These are phyloP conservation scores for Helicoverpa zea DNA, from an alignment of 1,140 invertebrate species.

Conservation along the genomic window DNA sequence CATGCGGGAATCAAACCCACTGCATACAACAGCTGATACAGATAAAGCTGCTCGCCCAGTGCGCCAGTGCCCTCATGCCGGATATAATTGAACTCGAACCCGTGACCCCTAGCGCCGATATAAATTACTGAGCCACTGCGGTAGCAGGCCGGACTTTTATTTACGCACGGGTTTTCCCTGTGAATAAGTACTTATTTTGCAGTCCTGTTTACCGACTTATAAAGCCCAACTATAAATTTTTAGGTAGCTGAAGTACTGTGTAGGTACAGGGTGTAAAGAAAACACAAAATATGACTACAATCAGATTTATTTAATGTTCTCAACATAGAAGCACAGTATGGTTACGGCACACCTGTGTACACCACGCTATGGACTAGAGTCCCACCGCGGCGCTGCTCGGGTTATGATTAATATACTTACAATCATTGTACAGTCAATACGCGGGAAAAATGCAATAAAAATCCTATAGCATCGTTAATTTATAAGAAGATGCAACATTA, in stretches of 20 bases:
- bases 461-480: neutral
- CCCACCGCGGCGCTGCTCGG: neutral
- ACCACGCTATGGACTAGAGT: neutral
- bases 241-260: neutral
- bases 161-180: no score
- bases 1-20: neutral
- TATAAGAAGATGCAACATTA: neutral
- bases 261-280: constrained; percentile 37
- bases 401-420: constrained; percentile 15
- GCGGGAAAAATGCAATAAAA: neutral
- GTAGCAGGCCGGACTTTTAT: neutral
- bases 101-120: neutral
- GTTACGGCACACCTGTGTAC: constrained; percentile 47
- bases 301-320: constrained; percentile 80
- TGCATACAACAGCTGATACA: neutral
- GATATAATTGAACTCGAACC: constrained; percentile 2
- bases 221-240: no score
- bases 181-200: no score
- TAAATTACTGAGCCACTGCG: neutral
- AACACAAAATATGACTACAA: constrained; percentile 72
- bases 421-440: constrained; percentile 18
- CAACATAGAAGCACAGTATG: constrained; percentile 80
- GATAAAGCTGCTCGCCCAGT: no score
- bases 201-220: no score
- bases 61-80: neutral